Evolutionary conservation across 2,888 invertebrate genomes (phyloP), one percentile per base, ranked within the genome.

Genomic region (Lottia scabra): DNA sequence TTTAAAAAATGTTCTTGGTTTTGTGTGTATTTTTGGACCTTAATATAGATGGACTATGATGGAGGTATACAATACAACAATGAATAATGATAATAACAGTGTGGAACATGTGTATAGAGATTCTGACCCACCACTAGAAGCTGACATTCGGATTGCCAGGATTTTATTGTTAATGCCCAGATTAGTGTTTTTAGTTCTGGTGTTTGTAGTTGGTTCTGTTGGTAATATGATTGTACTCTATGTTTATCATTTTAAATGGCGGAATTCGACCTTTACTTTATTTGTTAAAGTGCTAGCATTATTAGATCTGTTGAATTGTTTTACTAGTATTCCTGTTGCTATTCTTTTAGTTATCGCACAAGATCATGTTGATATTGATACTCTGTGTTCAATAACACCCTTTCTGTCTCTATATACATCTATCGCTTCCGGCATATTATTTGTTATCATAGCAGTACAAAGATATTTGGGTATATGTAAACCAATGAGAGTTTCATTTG

Each of bases 151-250:
- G 4, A 56, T 15, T 56, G 56, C 56, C 10, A 56, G 56, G 13
- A 56, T 56, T 12, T 23, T 56, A 23, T 23, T 56, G 10, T 23
- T 56, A 23, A 19, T 56, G 19, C 56, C 56, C 8, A n/a, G 56
- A 56, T 56, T 56, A 10, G 65, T 65, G 46, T 65, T 70, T 16
- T 26, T 70, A 2, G 26, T 48, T 46, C 64, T 70, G 6, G 46
- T 70, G 10, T 70, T 70, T 19, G n/a, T 70, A 1, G 48, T 65
- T 26, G 70, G 70, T 12, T 45, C 64, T 5, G 46, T 68, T 2
- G 67, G 68, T 15, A 72, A 72, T 68, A 38, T 68, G n/a, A 63
- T 68, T 26, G 68, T 68, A n/a, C 56, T 72, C 43, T 72, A 65
- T 26, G 30, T 72, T n/a, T 72, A 68, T 64, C 72, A 67, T 64